These are phyloP conservation scores for Xestia ashworthii DNA, from an alignment of 2,888 invertebrate genomes.

Conservation along the genomic window DNA sequence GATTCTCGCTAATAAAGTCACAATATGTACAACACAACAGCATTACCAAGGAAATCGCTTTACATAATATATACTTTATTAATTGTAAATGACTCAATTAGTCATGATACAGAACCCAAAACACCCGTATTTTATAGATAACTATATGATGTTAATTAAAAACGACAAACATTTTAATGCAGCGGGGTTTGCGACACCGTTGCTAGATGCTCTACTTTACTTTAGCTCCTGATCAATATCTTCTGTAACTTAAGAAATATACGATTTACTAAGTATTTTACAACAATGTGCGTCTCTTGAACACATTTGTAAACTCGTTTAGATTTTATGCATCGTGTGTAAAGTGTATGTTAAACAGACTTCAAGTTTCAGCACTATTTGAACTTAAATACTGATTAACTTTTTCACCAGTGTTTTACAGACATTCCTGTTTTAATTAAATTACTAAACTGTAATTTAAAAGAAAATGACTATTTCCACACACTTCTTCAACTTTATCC, in stretches of 20 bases:
- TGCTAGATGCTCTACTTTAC: conserved; percentile 62
- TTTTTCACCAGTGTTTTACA: conserved; percentile 6
- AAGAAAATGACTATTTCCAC: neutral
- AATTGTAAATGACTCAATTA: conserved; percentile 77
- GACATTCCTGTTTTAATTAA: conserved; percentile 16
- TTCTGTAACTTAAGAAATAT: neutral
- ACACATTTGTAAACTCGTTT: conserved; percentile 37
- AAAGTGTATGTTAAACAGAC: neutral
- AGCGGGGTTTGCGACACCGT: conserved; percentile 75
- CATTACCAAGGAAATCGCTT: conserved; percentile 88
- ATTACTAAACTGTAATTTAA: neutral
- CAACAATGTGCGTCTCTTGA: neutral
- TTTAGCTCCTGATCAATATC: conserved; percentile 1
- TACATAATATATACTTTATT: conserved; percentile 79
- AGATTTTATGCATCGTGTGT: neutral
- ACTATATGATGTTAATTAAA: conserved; percentile 76
- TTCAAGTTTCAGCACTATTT: conserved; percentile 19
- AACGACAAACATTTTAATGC: conserved; percentile 77
- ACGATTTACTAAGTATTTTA: neutral
- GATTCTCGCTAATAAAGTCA: conserved; percentile 71
- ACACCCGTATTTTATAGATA: conserved; percentile 76
- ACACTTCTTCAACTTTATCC: neutral
- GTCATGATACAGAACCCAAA: conserved; percentile 76
- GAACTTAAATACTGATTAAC: conserved; percentile 5
- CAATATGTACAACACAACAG: conserved; percentile 77